phyloP scores from a whole-genome alignment of 2,113 vertebrate genomes.

The Regulus satrapa region DNA sequence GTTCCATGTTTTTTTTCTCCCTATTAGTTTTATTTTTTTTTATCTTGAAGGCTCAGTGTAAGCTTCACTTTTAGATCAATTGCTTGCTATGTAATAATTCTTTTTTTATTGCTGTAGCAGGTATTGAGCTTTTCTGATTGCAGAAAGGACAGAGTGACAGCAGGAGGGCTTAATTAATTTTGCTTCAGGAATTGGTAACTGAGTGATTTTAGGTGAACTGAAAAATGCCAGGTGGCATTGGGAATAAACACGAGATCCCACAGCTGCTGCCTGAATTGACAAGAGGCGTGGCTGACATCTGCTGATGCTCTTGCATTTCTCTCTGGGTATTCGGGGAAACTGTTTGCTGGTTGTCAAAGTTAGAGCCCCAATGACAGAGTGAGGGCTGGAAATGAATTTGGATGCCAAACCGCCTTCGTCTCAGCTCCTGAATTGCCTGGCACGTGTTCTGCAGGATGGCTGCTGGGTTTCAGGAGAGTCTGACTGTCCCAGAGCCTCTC shows the following conservation, averaged over 20 bases:
- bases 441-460: neutral
- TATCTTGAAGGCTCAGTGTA: neutral
- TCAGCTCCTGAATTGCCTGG: rapidly evolving
- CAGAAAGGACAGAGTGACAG: constrained; percentile 35
- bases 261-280: constrained; percentile 30
- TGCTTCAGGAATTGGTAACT: constrained; percentile 29
- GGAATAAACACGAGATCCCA: constrained; percentile 32
- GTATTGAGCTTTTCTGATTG: constrained; percentile 48
- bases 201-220: constrained; percentile 49
- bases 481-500: neutral
- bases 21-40: neutral
- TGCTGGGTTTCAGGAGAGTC: neutral
- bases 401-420: neutral
- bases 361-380: neutral
- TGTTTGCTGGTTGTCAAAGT: neutral
- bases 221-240: constrained; percentile 38
- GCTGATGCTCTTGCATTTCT: neutral
- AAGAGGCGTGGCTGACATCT: neutral
- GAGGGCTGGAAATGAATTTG: neutral
- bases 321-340: neutral
- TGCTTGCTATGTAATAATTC: constrained; percentile 23
- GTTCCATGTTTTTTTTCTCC: neutral
- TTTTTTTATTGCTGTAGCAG: neutral
- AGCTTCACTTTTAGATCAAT: neutral
- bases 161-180: constrained; percentile 60